Conservation (phyloP, 2,113 vertebrate genomes). For the Colinus virginianus region DNA sequence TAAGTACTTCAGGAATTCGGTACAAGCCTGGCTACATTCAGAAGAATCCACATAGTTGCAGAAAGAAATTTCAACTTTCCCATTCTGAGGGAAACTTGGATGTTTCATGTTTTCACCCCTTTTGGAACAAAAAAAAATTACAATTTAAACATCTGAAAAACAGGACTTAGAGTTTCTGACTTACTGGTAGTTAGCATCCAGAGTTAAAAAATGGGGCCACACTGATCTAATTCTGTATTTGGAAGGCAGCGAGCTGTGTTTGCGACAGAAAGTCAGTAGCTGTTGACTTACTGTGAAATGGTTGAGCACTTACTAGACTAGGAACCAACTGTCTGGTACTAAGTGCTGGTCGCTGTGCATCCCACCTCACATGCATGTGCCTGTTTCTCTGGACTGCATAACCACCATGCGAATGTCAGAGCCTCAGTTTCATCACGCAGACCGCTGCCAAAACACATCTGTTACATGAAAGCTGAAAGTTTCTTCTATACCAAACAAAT, state of each 20-base stretch:
- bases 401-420: neutral
- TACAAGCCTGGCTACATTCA: neutral
- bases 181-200: neutral
- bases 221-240: neutral
- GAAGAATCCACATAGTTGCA: neutral
- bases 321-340: rapidly evolving
- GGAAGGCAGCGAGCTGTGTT: neutral
- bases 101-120: neutral
- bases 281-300: neutral
- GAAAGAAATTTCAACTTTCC: neutral
- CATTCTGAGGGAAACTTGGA: neutral
- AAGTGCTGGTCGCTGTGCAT: neutral
- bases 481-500: neutral
- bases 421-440: neutral
- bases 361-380: neutral
- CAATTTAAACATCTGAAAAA: neutral
- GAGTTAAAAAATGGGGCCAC: neutral
- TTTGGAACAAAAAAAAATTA: neutral
- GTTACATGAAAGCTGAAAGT: neutral
- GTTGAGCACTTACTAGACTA: neutral
- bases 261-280: neutral
- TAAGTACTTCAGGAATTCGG: neutral
- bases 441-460: neutral
- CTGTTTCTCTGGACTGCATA: neutral
- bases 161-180: neutral